Base-by-base conservation (phyloP, 2,888 invertebrate species). In the Chrysotoxum bicinctum region DNA sequence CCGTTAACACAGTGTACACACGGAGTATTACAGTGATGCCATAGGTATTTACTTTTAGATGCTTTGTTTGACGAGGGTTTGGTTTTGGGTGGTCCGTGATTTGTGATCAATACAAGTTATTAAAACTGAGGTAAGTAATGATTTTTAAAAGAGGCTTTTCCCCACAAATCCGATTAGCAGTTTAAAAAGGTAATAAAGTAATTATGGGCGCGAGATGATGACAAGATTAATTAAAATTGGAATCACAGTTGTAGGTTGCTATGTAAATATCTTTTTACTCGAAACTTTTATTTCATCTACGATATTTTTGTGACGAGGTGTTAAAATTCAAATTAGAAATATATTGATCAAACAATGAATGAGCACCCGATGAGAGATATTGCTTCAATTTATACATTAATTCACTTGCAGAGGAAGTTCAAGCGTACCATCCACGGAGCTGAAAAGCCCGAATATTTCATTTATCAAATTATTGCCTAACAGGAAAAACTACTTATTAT, bases 11-110 rank as follows among this genome's bases (percentile, higher is more conserved):
- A 16, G 21, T 23, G 56, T 40, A 10, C 6, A 37, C 10, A 10
- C 12, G 5, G 14, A 21, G 1, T 1, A 1, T 0, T 26, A 50
- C 3, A 43, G 21, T 14, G 35, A 50, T 21, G 32, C 23, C 32
- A 23, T 21, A 37, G 14, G 21, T 45, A 52, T 32, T 32, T 80
- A 76, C 72, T 77, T 82, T 78, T 52, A 16, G 52, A 82, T 64
- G 43, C 19, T 60, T 73, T 58, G 60, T 73, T 68, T 73, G 78
- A 78, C 66, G 73, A 69, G 82, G 82, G 82, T 73, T 48, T n/a
- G 21, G 0, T 14, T 16, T 30, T 26, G 35, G 35, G 62, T 19
- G 72, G 45, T 78, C 60, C 82, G 82, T 83, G 82, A 78, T 73
- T 78, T 83, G 40, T 62, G 48, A 40, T 56, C 54, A 54, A 23